phyloP scores from a whole-genome alignment of 2,797 vertebrate species.

The Crocidura indochinensis region DNA sequence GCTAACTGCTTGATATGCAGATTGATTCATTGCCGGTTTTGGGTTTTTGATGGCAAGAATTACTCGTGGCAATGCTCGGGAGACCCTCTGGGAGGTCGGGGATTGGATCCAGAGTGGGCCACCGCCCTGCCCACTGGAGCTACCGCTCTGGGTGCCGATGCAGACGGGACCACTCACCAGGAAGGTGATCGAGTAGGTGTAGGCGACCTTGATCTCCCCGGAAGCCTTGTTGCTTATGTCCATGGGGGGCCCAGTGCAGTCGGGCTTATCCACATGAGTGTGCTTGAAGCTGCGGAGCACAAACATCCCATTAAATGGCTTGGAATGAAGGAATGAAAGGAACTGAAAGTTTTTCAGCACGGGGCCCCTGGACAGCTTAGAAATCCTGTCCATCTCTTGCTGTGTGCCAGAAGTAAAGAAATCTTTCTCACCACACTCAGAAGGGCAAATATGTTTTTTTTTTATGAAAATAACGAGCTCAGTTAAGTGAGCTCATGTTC shows the following conservation, averaged over 20 bases:
- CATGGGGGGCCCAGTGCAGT: constrained; percentile 95
- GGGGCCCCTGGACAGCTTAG: constrained; percentile 32
- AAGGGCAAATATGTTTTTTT: constrained; percentile 43
- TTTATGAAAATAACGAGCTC: constrained; percentile 26
- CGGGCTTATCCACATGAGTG: constrained; percentile 91
- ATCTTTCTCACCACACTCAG: constrained; percentile 30
- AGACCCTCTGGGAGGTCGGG: too few species aligned
- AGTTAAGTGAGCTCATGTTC: neutral
- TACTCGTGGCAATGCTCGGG: too few species aligned
- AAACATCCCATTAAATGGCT: constrained; percentile 77
- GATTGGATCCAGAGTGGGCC: too few species aligned
- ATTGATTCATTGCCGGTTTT: too few species aligned
- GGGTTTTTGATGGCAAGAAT: too few species aligned
- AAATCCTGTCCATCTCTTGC: constrained; percentile 64
- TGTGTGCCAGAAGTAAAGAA: constrained; percentile 56
- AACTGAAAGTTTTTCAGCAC: neutral
- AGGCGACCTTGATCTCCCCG: constrained; percentile 93
- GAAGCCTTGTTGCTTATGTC: constrained; percentile 93
- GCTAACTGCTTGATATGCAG: too few species aligned
- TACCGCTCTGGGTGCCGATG: too few species aligned
- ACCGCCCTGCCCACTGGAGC: too few species aligned
- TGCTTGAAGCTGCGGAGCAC: constrained; percentile 93
- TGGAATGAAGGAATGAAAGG: constrained; percentile 42
- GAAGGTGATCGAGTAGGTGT: constrained; percentile 95
- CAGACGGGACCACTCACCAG: constrained; percentile 86